A percentile compares a stretch with the other conserved stretches of the same genome.
phyloP scores from a whole-genome alignment of 2,113 vertebrate genomes.

The Ascaphus truei region DNA sequence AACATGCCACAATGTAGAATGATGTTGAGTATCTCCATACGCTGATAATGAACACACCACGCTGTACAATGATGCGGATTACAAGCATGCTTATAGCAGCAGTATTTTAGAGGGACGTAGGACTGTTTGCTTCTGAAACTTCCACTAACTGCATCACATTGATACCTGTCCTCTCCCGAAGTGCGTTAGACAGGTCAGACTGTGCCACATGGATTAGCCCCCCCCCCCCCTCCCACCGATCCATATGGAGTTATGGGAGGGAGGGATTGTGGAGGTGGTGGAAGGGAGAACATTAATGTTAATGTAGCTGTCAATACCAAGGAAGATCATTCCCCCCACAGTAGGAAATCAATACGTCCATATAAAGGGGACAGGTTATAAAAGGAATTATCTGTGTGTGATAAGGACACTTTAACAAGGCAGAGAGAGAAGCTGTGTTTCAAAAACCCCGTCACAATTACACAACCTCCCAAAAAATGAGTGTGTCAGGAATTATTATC shows the following conservation, averaged over 20 bases:
- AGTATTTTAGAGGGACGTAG: too few relatives aligned
- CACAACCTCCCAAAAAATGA: too few relatives aligned
- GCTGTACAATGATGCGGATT: too few relatives aligned
- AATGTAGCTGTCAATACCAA: conserved; percentile 31
- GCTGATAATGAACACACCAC: too few relatives aligned
- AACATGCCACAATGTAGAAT: too few relatives aligned
- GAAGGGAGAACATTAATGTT: conserved; percentile 30
- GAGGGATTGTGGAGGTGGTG: background rate
- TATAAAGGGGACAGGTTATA: conserved; percentile 27
- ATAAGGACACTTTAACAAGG: conserved; percentile 28
- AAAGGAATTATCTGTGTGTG: conserved; percentile 26
- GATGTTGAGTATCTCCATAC: too few relatives aligned
- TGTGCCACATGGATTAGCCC: background rate
- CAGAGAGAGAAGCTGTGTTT: background rate
- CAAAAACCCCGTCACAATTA: background rate
- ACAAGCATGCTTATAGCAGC: too few relatives aligned
- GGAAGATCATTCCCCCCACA: conserved; percentile 10
- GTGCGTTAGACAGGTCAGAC: too few relatives aligned
- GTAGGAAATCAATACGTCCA: conserved; percentile 22
- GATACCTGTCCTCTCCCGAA: too few relatives aligned
- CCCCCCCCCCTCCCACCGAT: background rate
- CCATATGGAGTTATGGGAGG: conserved; percentile 10
- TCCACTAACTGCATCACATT: too few relatives aligned
- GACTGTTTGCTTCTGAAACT: too few relatives aligned
- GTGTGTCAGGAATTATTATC: too few relatives aligned